phyloP scores from a whole-genome alignment of 2,113 vertebrate genomes.

The Saguinus midas region DNA sequence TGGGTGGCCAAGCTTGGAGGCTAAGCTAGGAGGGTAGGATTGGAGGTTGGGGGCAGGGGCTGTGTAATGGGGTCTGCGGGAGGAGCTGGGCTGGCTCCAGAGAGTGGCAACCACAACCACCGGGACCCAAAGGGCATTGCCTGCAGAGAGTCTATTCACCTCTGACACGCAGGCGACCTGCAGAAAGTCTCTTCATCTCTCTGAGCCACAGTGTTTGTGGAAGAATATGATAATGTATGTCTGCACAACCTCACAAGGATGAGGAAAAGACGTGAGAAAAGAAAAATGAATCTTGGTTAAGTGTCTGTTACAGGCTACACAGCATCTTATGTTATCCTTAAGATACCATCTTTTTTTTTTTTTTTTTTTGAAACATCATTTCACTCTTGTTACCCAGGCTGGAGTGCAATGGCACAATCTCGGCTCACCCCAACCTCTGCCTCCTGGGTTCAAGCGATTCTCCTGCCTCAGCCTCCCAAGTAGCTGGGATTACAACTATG shows the following conservation, averaged over 20 bases:
- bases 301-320: accelerated
- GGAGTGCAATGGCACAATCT: too few relatives aligned
- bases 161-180: neutral
- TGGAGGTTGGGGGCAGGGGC: accelerated
- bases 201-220: neutral
- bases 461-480: too few relatives aligned
- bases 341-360: accelerated
- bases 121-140: accelerated
- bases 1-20: neutral
- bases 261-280: neutral
- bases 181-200: neutral
- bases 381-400: too few relatives aligned
- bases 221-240: accelerated
- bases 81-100: neutral
- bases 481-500: too few relatives aligned
- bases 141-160: neutral
- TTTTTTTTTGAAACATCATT: too few relatives aligned
- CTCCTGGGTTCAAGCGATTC: too few relatives aligned
- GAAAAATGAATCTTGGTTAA: neutral
- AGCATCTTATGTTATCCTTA: neutral
- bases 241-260: accelerated
- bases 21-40: neutral
- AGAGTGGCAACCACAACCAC: neutral
- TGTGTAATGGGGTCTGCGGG: too few relatives aligned
- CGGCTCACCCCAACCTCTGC: too few relatives aligned